Evolutionary conservation across 2,113 vertebrate species (phyloP).

Genomic region (Ramphastos sulfuratus): DNA sequence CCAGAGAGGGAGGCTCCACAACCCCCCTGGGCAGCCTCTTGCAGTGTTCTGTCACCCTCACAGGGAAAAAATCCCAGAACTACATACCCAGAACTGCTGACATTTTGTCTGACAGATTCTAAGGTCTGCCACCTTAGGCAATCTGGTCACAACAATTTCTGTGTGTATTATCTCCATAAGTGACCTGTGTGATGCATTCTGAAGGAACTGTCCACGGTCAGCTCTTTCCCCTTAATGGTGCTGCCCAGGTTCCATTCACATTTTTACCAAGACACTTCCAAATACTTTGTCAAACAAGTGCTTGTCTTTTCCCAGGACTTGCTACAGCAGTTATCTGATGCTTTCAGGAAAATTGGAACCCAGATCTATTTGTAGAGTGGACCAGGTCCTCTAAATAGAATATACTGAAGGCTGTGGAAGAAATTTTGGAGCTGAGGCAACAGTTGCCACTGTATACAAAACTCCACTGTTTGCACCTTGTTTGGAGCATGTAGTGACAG

Average conservation of each 20-base stretch:
- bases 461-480: background rate
- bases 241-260: background rate
- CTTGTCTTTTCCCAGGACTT: background rate
- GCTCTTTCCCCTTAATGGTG: background rate
- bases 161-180: background rate
- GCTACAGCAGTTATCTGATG: background rate
- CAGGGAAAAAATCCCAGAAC: background rate
- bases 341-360: background rate
- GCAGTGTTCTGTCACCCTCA: background rate
- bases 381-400: background rate
- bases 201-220: background rate
- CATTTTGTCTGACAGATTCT: background rate
- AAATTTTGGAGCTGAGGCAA: background rate
- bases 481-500: background rate
- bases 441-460: fast-evolving
- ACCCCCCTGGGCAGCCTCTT: background rate
- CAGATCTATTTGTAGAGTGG: background rate
- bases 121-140: too few relatives aligned
- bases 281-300: background rate
- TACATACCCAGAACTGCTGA: background rate
- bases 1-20: too few relatives aligned
- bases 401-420: background rate
- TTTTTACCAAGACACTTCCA: background rate
- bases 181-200: background rate
- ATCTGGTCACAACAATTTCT: background rate